phyloP scores from a whole-genome alignment of 2,888 invertebrate species.

The Yponomeuta plumbellus region DNA sequence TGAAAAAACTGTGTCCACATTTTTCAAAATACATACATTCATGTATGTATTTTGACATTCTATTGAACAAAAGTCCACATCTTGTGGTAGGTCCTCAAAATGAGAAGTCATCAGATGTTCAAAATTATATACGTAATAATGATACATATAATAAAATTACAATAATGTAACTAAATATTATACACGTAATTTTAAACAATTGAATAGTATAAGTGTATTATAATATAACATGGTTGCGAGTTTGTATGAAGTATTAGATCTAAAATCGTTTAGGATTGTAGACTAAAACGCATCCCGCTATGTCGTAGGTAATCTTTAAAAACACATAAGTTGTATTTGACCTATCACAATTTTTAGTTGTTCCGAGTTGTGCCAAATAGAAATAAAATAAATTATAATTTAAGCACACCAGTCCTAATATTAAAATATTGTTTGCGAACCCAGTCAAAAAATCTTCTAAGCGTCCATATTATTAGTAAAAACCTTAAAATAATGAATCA shows the following conservation, averaged over 20 bases:
- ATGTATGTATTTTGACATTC: too few species aligned
- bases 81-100: constrained; percentile 45
- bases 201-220: constrained; percentile 72
- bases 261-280: constrained; percentile 17
- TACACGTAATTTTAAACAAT: constrained; percentile 71
- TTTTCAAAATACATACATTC: constrained; percentile 33
- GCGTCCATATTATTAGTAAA: constrained; percentile 33
- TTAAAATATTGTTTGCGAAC: constrained; percentile 3
- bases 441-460: not conserved
- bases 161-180: constrained; percentile 74
- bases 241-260: constrained; percentile 69
- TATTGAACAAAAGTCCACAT: constrained; percentile 39
- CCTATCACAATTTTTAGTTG: constrained; percentile 8
- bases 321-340: not conserved
- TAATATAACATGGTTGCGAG: constrained; percentile 64
- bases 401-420: not conserved
- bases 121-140: constrained; percentile 76
- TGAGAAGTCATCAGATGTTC: constrained; percentile 70
- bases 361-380: constrained; percentile 19
- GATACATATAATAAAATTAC: constrained; percentile 71
- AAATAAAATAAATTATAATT: constrained; percentile 13
- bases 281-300: constrained; percentile 9
- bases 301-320: not conserved
- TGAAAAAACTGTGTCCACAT: constrained; percentile 56
- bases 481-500: constrained; percentile 19